These are phyloP conservation scores for Orchestes rusci DNA, from an alignment of 2,888 invertebrate species.

Conservation along the genomic window DNA sequence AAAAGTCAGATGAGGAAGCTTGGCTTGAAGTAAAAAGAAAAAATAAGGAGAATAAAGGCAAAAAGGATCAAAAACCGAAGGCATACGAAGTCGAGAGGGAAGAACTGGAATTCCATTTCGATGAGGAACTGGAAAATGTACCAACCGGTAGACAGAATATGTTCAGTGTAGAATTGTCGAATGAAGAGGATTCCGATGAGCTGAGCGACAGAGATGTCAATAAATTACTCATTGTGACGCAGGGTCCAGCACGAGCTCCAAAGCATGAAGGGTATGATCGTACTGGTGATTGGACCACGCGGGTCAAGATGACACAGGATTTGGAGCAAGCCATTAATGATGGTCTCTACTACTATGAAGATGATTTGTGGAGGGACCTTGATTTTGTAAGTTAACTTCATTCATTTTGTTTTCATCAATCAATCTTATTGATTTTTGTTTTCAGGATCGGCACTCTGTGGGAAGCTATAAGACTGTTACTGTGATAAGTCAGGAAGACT, in stretches of 20 bases:
- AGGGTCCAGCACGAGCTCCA: constrained; percentile 47
- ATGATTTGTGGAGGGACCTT: constrained; percentile 75
- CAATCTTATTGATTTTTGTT: constrained; percentile 3
- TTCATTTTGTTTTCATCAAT: not conserved
- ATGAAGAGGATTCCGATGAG: constrained; percentile 79
- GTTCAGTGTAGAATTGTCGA: constrained; percentile 69
- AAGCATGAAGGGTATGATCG: constrained; percentile 88
- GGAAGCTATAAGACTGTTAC: constrained; percentile 78
- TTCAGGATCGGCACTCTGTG: constrained; percentile 45
- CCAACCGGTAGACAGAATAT: constrained; percentile 76
- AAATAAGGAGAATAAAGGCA: constrained; percentile 39
- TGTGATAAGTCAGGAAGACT: constrained; percentile 80
- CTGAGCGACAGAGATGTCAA: constrained; percentile 89
- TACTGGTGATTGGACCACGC: constrained; percentile 80
- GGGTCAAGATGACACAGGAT: constrained; percentile 93
- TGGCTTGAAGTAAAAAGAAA: constrained; percentile 48
- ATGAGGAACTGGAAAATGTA: constrained; percentile 81
- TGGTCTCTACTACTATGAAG: constrained; percentile 93
- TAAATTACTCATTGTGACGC: constrained; percentile 87
- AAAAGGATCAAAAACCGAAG: constrained; percentile 35
- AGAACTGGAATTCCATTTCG: constrained; percentile 93
- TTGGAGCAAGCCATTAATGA: constrained; percentile 93
- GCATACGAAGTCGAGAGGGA: constrained; percentile 48
- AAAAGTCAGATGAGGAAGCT: constrained; percentile 38
- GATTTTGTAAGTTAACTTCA: constrained; percentile 29